These are phyloP conservation scores for Monodelphis domestica DNA, from an alignment of 2,797 vertebrate species.

Conservation along the genomic window DNA sequence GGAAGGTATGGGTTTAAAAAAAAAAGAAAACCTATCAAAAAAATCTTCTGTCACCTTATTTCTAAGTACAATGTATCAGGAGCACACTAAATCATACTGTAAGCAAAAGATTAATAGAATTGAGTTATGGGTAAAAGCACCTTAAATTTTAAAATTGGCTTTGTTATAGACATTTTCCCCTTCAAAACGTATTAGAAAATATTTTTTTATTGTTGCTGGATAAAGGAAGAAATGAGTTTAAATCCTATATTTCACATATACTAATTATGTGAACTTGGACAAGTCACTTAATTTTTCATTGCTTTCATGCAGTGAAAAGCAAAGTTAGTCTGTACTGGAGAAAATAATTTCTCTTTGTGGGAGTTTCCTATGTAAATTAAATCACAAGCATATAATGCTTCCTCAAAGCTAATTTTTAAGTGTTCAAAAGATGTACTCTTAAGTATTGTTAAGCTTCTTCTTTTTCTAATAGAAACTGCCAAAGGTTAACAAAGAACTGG, in stretches of 20 bases:
- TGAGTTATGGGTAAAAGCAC: not conserved
- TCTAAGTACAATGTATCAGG: not conserved
- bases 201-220: too few relatives aligned
- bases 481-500: slow-evolving; percentile 96
- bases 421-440: not conserved
- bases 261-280: not conserved
- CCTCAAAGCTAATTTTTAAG: not conserved
- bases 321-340: not conserved
- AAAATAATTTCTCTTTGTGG: not conserved
- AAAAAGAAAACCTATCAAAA: too few relatives aligned
- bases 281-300: not conserved
- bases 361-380: not conserved
- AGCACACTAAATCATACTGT: not conserved
- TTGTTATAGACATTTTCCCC: not conserved
- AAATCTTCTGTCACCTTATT: not conserved
- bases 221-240: not conserved
- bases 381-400: not conserved
- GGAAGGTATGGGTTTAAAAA: too few relatives aligned
- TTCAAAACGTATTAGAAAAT: too few relatives aligned
- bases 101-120: not conserved
- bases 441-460: slow-evolving; percentile 2
- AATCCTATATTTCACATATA: not conserved
- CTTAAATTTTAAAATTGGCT: not conserved
- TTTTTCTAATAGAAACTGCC: slow-evolving; percentile 91
- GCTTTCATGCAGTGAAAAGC: not conserved